Evolutionary conservation across 2,113 vertebrate species (phyloP), one percentile per base, ranked within the genome.

Genomic region (Mellivora capensis): DNA sequence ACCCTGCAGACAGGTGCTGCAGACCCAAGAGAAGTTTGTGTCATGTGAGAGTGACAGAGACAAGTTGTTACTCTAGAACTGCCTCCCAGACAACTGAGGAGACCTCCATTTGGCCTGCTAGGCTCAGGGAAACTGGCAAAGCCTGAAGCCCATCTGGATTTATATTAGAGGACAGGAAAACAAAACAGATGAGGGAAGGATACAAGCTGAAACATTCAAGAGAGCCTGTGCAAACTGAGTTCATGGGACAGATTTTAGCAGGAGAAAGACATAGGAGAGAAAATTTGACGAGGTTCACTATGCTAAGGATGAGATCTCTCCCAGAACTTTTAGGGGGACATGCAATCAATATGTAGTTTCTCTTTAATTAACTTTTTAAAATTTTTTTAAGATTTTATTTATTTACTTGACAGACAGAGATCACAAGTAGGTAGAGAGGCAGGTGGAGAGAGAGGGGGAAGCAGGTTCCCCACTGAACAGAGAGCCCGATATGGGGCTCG

Each of bases 331-430:
- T 69, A 77, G 39, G 37, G 13, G 49, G 71, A 52, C 34, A 27
- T 31, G 27, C 42, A 81, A 64, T 47, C 85, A 90, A 77, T 23
- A 77, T 67, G 83, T 82, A 12, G 39, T 37, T 94, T 91, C 34
- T 44, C n/a, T 79, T 83, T 83, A 74, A 87, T 93, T 54, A 27
- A 69, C 90, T 95, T 86, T 57, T n/a, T n/a, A n/a, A n/a, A n/a
- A n/a, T n/a, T n/a, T n/a, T n/a, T n/a, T n/a, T n/a, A n/a, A n/a
- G n/a, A n/a, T n/a, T n/a, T n/a, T n/a, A n/a, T n/a, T n/a, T n/a
- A n/a, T n/a, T n/a, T n/a, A n/a, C n/a, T n/a, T n/a, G n/a, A n/a
- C n/a, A n/a, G n/a, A n/a, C n/a, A n/a, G n/a, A n/a, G n/a, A n/a
- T n/a, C n/a, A n/a, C n/a, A n/a, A n/a, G n/a, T n/a, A n/a, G n/a